phyloP scores from a whole-genome alignment of 2,113 vertebrate genomes.

The Sturnira hondurensis region DNA sequence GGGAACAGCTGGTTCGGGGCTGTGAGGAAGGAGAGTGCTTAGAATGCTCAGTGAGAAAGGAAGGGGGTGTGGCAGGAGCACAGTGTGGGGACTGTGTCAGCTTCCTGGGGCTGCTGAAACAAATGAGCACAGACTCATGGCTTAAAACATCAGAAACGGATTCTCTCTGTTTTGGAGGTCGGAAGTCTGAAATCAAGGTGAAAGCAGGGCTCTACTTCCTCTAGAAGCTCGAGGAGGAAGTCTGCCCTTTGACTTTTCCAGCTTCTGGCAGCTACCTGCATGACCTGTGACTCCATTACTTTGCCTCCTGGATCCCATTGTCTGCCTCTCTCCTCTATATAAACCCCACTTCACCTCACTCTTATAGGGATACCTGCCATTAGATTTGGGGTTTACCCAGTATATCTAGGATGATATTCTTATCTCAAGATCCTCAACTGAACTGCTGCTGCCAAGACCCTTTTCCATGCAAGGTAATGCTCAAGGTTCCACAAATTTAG shows the following conservation, averaged over 20 bases:
- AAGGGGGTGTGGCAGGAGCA: neutral
- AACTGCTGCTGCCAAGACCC: neutral
- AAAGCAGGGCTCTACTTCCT: neutral
- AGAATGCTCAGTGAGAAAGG: neutral
- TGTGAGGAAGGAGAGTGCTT: neutral
- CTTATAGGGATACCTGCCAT: neutral
- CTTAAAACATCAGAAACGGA: neutral
- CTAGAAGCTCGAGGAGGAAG: neutral
- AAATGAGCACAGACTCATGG: neutral
- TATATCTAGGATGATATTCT: neutral
- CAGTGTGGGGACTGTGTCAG: neutral
- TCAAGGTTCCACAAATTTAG: neutral
- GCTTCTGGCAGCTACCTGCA: neutral
- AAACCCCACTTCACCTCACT: neutral
- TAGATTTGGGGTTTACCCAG: neutral
- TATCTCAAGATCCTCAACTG: neutral
- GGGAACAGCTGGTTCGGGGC: neutral
- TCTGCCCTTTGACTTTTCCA: neutral
- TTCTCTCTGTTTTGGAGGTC: neutral
- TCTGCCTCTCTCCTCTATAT: too few relatives aligned
- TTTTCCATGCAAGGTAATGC: neutral
- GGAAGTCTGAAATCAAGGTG: neutral
- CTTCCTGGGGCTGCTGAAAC: neutral
- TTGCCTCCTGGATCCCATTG: neutral
- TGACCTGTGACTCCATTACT: neutral